Conservation (phyloP, 92 coral and sea anemone species). For the Heteractis magnifica region DNA sequence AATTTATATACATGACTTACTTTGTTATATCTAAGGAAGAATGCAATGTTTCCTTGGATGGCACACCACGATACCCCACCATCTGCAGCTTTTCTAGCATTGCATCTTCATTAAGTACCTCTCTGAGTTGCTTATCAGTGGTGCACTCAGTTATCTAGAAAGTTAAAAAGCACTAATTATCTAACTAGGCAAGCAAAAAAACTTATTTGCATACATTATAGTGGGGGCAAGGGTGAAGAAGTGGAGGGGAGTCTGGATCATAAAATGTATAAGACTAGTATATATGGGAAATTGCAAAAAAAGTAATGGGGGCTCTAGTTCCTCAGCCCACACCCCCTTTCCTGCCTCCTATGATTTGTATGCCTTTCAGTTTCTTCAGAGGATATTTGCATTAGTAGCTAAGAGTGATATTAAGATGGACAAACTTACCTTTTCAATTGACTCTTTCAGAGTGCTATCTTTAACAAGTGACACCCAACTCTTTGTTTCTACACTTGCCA, state of each 20-base stretch:
- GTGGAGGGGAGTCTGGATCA: not conserved
- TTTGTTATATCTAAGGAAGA: constrained; percentile 44
- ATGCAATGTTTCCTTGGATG: constrained; percentile 49
- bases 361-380: no score
- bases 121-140: constrained; percentile 48
- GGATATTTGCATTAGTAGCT: not conserved
- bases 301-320: not conserved
- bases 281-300: not conserved
- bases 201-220: not conserved
- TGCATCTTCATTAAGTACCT: constrained; percentile 46
- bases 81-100: constrained; percentile 53
- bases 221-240: not conserved
- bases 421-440: constrained; percentile 48
- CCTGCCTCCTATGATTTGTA: no score
- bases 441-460: constrained; percentile 36
- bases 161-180: constrained; percentile 7
- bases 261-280: not conserved
- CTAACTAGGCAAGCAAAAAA: not conserved
- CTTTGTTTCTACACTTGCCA: constrained; percentile 48
- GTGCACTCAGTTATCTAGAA: constrained; percentile 50
- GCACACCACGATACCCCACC: constrained; percentile 54
- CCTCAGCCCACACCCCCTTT: not conserved
- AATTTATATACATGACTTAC: constrained; percentile 23
- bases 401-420: not conserved
- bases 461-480: constrained; percentile 40